A percentile compares a stretch with the other conserved stretches of the same genome.
Evolutionary conservation across 1,140 invertebrate species (phyloP).

Genomic region (Rhynchophorus ferrugineus): DNA sequence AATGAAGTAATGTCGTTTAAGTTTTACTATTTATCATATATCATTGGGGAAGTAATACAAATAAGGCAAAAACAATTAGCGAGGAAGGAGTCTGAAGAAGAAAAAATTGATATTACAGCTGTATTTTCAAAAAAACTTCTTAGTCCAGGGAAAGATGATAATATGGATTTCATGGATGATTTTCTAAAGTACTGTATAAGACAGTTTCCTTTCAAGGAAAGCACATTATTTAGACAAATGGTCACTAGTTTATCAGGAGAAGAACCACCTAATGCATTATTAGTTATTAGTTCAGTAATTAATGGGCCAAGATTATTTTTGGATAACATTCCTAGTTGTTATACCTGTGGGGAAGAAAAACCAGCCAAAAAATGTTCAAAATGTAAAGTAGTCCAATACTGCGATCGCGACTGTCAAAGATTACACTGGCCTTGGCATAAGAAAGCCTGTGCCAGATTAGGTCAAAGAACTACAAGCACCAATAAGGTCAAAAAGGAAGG

Average conservation of each 20-base stretch:
- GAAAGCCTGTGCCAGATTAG: slow-evolving; percentile 64
- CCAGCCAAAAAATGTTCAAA: slow-evolving; percentile 90
- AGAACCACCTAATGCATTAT: slow-evolving; percentile 60
- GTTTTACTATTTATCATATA: slow-evolving; percentile 75
- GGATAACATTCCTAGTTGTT: slow-evolving; percentile 67
- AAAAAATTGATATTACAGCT: slow-evolving; percentile 62
- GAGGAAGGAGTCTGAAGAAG: slow-evolving; percentile 48
- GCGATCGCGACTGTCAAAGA: slow-evolving; percentile 87
- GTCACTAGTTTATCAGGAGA: slow-evolving; percentile 63
- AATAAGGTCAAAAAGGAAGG: slow-evolving; percentile 5
- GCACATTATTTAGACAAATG: slow-evolving; percentile 78
- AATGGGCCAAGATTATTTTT: slow-evolving; percentile 79
- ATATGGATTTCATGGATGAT: slow-evolving; percentile 71
- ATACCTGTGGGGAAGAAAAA: slow-evolving; percentile 82
- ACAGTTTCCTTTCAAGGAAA: slow-evolving; percentile 81
- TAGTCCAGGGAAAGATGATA: slow-evolving; percentile 67
- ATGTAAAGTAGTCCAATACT: slow-evolving; percentile 91
- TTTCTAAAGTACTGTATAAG: slow-evolving; percentile 78
- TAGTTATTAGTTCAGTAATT: slow-evolving; percentile 73
- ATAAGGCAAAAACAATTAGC: slow-evolving; percentile 41
- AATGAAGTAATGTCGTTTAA: slow-evolving; percentile 94
- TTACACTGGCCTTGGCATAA: slow-evolving; percentile 96
- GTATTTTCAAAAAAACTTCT: slow-evolving; percentile 66
- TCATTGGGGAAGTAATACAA: slow-evolving; percentile 61
- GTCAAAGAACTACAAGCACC: slow-evolving; percentile 20